Conservation (phyloP, 2,888 invertebrate genomes). For the Balanococcus diminutus region DNA sequence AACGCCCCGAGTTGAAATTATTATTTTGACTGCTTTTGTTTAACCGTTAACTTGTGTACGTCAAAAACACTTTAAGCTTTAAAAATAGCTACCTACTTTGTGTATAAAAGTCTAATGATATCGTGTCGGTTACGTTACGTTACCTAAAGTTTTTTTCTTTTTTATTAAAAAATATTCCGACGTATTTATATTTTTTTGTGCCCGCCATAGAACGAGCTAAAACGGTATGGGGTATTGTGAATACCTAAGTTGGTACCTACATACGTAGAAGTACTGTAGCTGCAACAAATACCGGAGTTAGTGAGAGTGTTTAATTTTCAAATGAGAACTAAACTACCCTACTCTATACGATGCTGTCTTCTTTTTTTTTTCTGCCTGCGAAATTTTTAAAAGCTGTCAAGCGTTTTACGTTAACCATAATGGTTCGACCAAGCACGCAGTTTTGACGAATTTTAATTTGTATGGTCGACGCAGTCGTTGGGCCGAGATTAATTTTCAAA, state of each 20-base stretch:
- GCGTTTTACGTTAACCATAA: neutral
- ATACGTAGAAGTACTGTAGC: neutral
- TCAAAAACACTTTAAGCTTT: slow-evolving; percentile 48
- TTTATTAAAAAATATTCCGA: slow-evolving; percentile 22
- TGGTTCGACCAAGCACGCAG: neutral
- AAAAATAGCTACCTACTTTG: slow-evolving; percentile 16
- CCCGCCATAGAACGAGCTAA: neutral
- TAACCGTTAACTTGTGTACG: slow-evolving; percentile 48
- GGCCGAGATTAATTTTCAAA: neutral
- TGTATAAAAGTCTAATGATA: slow-evolving; percentile 36
- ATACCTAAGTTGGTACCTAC: neutral
- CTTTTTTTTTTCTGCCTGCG: neutral
- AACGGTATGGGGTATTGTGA: neutral
- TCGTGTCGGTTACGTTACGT: slow-evolving; percentile 38
- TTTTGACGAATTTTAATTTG: slow-evolving; percentile 21
- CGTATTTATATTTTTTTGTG: neutral
- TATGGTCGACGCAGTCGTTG: neutral
- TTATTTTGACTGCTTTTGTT: slow-evolving; percentile 45
- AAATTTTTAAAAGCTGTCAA: slow-evolving; percentile 21
- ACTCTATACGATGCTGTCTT: neutral
- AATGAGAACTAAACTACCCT: neutral
- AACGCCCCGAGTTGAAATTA: slow-evolving; percentile 38
- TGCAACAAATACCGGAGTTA: neutral
- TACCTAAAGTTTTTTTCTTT: neutral
- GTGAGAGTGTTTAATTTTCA: slow-evolving; percentile 21